A percentile compares a stretch with the other conserved stretches of the same genome.
Conservation (phyloP, 2,113 vertebrate genomes). For the Tychaedon coryphoeus region DNA sequence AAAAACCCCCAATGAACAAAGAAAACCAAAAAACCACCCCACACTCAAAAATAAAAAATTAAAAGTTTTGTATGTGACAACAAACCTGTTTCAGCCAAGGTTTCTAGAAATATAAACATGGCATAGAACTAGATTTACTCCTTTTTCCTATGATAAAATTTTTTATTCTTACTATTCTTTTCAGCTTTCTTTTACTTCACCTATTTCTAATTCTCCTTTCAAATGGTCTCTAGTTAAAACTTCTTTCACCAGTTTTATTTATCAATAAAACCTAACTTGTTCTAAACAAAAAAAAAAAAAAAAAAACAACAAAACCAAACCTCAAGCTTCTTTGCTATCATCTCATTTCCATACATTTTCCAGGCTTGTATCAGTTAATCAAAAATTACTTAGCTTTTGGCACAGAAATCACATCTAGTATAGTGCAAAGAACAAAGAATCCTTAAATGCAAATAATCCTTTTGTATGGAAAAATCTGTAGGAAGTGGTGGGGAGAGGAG, state of each 20-base stretch:
- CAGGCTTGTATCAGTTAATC: not conserved
- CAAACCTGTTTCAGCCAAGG: not conserved
- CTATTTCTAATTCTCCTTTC: not conserved
- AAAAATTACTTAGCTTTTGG: not conserved
- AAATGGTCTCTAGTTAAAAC: not conserved
- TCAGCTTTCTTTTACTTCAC: not conserved
- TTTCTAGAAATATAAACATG: not conserved
- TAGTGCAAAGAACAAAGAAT: not conserved
- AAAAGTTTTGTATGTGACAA: not conserved
- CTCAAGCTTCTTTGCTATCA: not conserved
- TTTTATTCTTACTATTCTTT: not conserved
- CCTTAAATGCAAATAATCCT: not conserved
- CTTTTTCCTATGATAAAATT: not conserved
- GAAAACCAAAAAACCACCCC: fast-evolving
- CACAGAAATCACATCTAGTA: not conserved
- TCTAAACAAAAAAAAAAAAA: not conserved
- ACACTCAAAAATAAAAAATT: not conserved
- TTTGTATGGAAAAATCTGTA: not conserved
- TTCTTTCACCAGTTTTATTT: not conserved
- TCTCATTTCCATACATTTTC: not conserved
- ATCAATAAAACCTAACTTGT: not conserved
- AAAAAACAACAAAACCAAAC: no score
- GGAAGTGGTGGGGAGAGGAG: not conserved
- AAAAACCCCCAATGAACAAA: not conserved
- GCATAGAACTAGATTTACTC: not conserved